Base-by-base conservation (phyloP, 1,140 invertebrate genomes). In the Diabrotica virgifera region DNA sequence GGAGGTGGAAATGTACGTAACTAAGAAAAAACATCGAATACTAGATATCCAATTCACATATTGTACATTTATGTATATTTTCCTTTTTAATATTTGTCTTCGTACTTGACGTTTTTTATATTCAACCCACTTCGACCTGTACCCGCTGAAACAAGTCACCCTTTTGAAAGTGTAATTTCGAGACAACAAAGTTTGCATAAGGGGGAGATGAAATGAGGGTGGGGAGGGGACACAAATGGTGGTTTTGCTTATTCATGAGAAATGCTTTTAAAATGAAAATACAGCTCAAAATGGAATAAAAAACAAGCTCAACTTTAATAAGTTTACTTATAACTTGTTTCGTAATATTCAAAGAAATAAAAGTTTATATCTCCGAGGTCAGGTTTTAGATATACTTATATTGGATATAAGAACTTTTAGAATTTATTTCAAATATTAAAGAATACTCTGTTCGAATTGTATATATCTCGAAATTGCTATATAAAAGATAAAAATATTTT, bases 231-330 rank as follows among this genome's bases (percentile, higher is more conserved):
- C 14, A 69, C 13, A 52, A 65, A 50, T 57, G 68, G 67, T 66
- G 72, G 67, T 75, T 75, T 73, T 74, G 72, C 72, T 75, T 74
- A 75, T 75, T 75, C 74, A 75, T 75, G 74, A 75, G 72, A 71
- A 75, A 73, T 71, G 74, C 69, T 73, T 75, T 75, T 72, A 69
- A 73, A 75, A 74, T 72, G 73, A 73, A 73, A 75, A 75, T 73
- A 70, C 71, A 70, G 68, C 72, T 71, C 63, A 70, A 74, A 74
- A 70, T 70, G 73, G 66, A 75, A 75, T 71, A 73, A 75, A 74
- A 73, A 73, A 72, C 68, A 71, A 72, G 66, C 59, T 67, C 57
- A 70, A 72, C 66, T 72, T 73, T 72, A 74, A 74, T 73, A 74
- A 74, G 70, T 74, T 74, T 73, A 71, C 71, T 74, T 73, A 74